phyloP scores from a whole-genome alignment of 1,140 invertebrate genomes.

The Proctacanthus coquilletti region DNA sequence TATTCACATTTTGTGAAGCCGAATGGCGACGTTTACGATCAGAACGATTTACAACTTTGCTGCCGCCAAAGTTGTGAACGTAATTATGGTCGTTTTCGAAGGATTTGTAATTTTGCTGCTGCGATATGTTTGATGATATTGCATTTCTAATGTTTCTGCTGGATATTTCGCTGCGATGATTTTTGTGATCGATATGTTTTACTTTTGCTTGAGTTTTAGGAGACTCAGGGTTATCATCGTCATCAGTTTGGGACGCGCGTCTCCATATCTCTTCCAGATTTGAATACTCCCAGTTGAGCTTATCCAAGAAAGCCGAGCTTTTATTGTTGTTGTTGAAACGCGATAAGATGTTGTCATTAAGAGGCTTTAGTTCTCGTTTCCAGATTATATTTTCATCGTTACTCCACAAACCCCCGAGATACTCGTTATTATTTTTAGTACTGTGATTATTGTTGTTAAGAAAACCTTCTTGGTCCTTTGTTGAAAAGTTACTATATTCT shows the following conservation, averaged over 20 bases:
- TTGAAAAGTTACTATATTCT: background rate
- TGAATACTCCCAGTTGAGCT: conserved; percentile 11
- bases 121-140: background rate
- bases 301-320: background rate
- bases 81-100: background rate
- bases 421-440: conserved; percentile 2
- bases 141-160: background rate
- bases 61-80: background rate
- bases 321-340: conserved; percentile 2
- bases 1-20: conserved; percentile 12
- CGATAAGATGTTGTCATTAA: background rate
- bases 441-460: conserved; percentile 2
- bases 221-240: conserved; percentile 2
- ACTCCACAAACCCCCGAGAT: conserved; percentile 3
- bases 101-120: background rate
- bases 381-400: conserved; percentile 6
- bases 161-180: background rate
- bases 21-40: conserved; percentile 14
- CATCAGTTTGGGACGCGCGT: background rate
- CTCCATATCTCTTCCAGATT: conserved; percentile 12
- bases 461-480: background rate
- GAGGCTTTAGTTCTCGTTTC: conserved; percentile 1
- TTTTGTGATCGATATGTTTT: background rate
- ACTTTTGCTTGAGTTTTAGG: background rate
- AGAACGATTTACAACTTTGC: conserved; percentile 4